A percentile compares a stretch with the other conserved stretches of the same genome.
phyloP scores from a whole-genome alignment of 2,113 vertebrate genomes.

The Cairina moschata region DNA sequence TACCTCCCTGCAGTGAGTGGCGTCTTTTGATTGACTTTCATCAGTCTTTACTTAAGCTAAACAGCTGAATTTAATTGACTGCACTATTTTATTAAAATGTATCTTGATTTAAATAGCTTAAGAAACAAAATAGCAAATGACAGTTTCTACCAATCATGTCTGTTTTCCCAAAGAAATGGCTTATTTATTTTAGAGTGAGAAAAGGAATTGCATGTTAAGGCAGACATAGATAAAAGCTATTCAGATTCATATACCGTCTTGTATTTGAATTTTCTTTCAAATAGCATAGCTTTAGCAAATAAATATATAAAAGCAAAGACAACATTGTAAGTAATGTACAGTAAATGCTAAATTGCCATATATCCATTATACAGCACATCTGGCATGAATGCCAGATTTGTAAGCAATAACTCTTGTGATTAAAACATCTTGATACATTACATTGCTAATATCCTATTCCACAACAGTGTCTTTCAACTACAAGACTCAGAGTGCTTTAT shows the following conservation, averaged over 20 bases:
- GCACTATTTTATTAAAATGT: slow-evolving; percentile 34
- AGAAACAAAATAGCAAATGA: background rate
- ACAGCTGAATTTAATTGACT: slow-evolving; percentile 28
- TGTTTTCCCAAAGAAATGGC: slow-evolving; percentile 16
- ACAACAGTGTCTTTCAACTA: background rate
- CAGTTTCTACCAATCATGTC: background rate
- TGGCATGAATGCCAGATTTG: background rate
- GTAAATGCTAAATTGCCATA: background rate
- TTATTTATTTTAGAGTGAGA: background rate
- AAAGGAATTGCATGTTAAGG: slow-evolving; percentile 4
- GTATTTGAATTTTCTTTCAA: slow-evolving; percentile 2
- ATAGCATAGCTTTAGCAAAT: background rate
- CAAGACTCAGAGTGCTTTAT: background rate
- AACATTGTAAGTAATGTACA: background rate
- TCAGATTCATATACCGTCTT: background rate
- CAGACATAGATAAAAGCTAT: background rate
- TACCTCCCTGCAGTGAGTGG: background rate
- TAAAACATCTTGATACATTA: background rate
- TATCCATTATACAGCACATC: background rate
- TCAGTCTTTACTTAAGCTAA: slow-evolving; percentile 13
- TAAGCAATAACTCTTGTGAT: background rate
- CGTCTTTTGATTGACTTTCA: slow-evolving; percentile 25
- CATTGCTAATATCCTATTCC: background rate
- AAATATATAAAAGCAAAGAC: background rate
- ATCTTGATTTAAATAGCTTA: slow-evolving; percentile 14